A percentile compares a stretch with the other conserved stretches of the same genome.
Evolutionary conservation across 1,140 invertebrate species (phyloP).

Genomic region (Homalodisca vitripennis): DNA sequence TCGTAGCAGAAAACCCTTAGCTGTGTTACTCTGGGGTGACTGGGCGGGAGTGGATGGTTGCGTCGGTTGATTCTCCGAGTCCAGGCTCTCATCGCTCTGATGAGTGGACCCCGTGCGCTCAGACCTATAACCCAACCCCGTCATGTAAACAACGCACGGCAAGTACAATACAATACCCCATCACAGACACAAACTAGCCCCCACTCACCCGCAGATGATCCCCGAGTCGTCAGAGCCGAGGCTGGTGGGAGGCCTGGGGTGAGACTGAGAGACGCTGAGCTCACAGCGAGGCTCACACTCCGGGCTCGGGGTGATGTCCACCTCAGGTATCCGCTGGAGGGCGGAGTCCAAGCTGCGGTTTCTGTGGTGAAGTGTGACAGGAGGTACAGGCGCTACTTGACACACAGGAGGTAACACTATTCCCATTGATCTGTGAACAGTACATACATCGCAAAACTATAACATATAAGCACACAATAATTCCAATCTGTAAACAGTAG

Average conservation of each 20-base stretch:
- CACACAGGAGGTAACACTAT: constrained; percentile 71
- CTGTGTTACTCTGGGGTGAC: constrained; percentile 31
- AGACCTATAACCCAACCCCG: constrained; percentile 31
- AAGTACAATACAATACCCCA: neutral
- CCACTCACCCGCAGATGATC: constrained; percentile 72
- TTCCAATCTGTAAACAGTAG: no score
- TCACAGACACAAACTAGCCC: no score
- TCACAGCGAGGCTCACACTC: constrained; percentile 60
- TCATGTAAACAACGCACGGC: neutral
- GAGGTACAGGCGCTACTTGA: constrained; percentile 55
- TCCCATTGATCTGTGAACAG: constrained; percentile 69
- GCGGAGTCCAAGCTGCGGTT: constrained; percentile 87
- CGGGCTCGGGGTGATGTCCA: constrained; percentile 75
- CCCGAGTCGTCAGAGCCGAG: constrained; percentile 84
- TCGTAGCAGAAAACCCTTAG: constrained; percentile 68
- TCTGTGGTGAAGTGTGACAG: constrained; percentile 72
- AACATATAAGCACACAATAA: no score
- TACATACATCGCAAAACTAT: neutral
- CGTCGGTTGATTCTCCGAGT: constrained; percentile 14
- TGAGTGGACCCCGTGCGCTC: constrained; percentile 40
- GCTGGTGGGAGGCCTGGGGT: constrained; percentile 54
- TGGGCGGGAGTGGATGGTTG: constrained; percentile 5
- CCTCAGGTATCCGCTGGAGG: constrained; percentile 80
- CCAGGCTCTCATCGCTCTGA: constrained; percentile 39
- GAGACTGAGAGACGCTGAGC: constrained; percentile 44